These are phyloP conservation scores for Brachypteracias leptosomus DNA, from an alignment of 2,113 vertebrate genomes.

Conservation along the genomic window DNA sequence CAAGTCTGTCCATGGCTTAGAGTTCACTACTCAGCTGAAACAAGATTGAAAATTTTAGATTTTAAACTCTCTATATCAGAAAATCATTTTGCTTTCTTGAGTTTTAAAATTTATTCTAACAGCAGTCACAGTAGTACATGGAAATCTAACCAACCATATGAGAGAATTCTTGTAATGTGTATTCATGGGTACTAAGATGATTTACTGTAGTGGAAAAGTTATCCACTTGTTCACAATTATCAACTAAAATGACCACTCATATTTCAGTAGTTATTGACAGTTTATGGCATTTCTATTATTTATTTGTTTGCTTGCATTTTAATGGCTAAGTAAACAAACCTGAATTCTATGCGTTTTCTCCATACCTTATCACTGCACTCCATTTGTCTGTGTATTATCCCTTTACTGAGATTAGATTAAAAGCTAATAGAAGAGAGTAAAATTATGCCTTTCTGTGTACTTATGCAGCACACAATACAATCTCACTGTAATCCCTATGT, in stretches of 20 bases:
- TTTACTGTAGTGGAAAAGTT: not conserved
- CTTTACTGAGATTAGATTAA: not conserved
- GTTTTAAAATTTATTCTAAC: not conserved
- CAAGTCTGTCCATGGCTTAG: not conserved
- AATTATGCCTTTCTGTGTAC: not conserved
- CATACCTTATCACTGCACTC: not conserved
- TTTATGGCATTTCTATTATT: not conserved
- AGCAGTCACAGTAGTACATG: rapidly evolving
- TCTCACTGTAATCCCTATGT: not conserved
- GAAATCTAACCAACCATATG: not conserved
- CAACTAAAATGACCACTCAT: not conserved
- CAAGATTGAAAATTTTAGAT: not conserved
- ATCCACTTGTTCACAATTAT: not conserved
- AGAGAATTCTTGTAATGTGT: not conserved
- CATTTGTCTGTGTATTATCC: not conserved
- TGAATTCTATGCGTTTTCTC: not conserved
- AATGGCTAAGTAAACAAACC: not conserved
- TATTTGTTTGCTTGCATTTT: not conserved
- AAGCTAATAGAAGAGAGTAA: not conserved
- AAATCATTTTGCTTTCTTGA: not conserved
- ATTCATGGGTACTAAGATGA: not conserved
- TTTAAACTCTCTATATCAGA: not conserved
- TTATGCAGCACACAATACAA: not conserved
- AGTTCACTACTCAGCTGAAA: not conserved
- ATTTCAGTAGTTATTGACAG: not conserved